Base-by-base conservation (phyloP, 2,888 invertebrate species). In the Eupithecia tripunctaria region DNA sequence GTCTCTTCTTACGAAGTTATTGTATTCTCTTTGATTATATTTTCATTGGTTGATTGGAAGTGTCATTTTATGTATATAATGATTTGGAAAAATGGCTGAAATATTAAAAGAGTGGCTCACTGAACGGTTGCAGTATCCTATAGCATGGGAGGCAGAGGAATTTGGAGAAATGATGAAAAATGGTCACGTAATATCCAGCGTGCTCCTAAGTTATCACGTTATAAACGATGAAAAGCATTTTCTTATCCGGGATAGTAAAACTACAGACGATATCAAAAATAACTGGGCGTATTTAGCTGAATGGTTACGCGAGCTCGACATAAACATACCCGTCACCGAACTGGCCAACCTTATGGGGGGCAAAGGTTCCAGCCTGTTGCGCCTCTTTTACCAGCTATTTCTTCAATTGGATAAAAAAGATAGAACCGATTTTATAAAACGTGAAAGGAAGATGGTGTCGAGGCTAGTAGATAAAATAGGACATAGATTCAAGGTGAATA, bases 361-460 rank as follows among this genome's bases (percentile, higher is more conserved):
- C 1, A 92, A 89, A 73, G 95, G 95, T 5, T 91, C 94, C 12
- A 86, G 95, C 0, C 87, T 95, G 8, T 86, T 96, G 6, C 92
- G 95, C 41, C 81, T 96, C 1, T 95, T 96, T 83, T 96, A 96
- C 85, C 95, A 95, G 84, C 85, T 96, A 6, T 96, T 95, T 82
- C 87, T 96, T 12, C 92, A 93, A 76, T 88, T 96, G 67, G 95
- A 96, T 78, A 95, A 95, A 82, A 95, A 94, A 83, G 95, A 95
- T 80, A 91, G 94, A 64, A 89, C 95, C 18, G 89, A 95, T 81
- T 96, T 95, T 79, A 93, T 95, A 36, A 93, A 95, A 76, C 85
- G 89, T 71, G 95, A 95, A 80, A 84, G 89, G 67, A 89, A 91
- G 84, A 91, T 92, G 87, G 89, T 88, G 4, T 93, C 94, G 18